Evolutionary conservation across 2,888 invertebrate species (phyloP).

Genomic region (Euphydryas editha): DNA sequence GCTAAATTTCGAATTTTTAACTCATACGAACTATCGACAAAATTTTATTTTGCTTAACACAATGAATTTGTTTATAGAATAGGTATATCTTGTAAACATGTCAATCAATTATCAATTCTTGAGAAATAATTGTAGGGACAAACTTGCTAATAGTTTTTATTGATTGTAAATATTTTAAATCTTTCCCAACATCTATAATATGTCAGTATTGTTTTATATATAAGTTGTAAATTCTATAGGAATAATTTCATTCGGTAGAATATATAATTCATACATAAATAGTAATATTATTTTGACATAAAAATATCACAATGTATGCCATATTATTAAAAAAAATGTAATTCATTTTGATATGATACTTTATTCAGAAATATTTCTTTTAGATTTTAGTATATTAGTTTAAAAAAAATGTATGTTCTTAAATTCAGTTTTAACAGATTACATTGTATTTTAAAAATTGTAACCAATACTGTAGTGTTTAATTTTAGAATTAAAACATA

Average conservation of each 20-base stretch:
- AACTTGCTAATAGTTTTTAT: neutral
- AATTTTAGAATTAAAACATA: neutral
- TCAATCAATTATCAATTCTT: constrained; percentile 3
- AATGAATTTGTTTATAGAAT: neutral
- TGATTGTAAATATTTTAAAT: constrained; percentile 15
- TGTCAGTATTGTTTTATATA: constrained; percentile 26
- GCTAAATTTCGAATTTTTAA: neutral
- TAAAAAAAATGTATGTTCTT: neutral
- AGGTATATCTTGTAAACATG: neutral
- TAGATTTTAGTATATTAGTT: neutral
- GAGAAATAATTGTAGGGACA: constrained; percentile 2
- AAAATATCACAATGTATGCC: neutral
- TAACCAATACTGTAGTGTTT: neutral
- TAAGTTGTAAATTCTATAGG: constrained; percentile 22
- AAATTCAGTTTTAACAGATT: neutral
- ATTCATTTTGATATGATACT: neutral
- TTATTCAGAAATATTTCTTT: neutral
- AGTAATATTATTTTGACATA: neutral
- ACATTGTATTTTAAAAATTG: neutral
- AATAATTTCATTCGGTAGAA: neutral
- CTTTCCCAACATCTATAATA: constrained; percentile 27
- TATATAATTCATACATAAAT: neutral
- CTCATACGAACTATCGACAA: neutral
- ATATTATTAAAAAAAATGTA: neutral
- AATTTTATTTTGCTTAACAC: neutral